Base-by-base conservation (phyloP, 1,140 invertebrate species). In the Saccostrea echinata region DNA sequence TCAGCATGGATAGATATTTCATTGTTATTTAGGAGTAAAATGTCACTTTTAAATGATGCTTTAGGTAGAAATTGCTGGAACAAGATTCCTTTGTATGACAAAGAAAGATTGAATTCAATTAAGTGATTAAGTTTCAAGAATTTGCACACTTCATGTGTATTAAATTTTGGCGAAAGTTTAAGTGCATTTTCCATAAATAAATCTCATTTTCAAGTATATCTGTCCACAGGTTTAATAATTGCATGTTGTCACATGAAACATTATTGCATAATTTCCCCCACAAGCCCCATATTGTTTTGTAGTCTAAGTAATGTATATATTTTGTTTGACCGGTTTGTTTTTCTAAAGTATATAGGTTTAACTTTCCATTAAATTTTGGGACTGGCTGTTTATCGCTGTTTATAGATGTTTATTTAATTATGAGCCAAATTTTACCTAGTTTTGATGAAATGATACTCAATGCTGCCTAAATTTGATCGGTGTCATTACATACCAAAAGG, bases 331-430 rank as follows among this genome's bases (percentile, higher is more conserved):
- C 13, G 12, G 68, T 76, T 33, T 76, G 11, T 33, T 76, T 16
- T 76, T 76, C 57, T 64, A 64, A 21, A 64, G 57, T 24, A 24
- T 21, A 6, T 64, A 64, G 57, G 57, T n/a, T 21, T 64, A 64
- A n/a, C 24, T 64, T 64, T 21, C 27, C 68, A 76, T 76, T 76
- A 76, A n/a, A 16, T 33, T 30, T 30, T 76, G 68, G 24, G 24
- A 12, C 11, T 76, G 16, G 24, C 24, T 76, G 53, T 61, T 18
- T 21, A 61, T 61, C 55, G 12, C 2, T 76, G 68, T 76, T 30
- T 76, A 76, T 4, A 27, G 68, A 76, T 76, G 68, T 76, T 76
- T 76, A 18, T 76, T 33, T 33, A 76, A 76, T 76, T 30, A 27
- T 76, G 24, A 76, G 27, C 68, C 68, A 76, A 76, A 24, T 33